Percentiles rank a stretch among this genome's conserved stretches.
Evolutionary conservation across 2,113 vertebrate genomes (phyloP).

Genomic region (Leptosomus discolor): DNA sequence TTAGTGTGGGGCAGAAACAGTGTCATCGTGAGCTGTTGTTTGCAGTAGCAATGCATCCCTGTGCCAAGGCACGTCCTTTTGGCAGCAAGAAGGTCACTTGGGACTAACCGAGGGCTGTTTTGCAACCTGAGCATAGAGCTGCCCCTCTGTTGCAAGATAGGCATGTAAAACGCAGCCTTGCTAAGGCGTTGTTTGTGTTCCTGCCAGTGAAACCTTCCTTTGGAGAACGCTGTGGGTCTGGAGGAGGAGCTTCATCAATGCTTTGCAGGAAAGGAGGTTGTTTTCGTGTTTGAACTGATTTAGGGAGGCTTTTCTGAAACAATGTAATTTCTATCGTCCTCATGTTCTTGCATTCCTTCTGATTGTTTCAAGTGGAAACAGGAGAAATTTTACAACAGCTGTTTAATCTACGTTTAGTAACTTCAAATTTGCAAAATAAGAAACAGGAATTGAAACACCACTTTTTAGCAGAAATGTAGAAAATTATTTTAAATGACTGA

Average conservation of each 20-base stretch:
- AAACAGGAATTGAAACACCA: background rate
- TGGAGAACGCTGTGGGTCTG: rapidly evolving
- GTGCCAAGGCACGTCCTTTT: no score
- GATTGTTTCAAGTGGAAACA: background rate
- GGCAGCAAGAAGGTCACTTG: no score
- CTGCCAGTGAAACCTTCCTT: background rate
- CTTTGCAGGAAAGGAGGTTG: background rate
- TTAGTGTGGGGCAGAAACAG: rapidly evolving
- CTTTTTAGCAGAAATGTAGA: background rate
- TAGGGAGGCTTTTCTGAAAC: background rate
- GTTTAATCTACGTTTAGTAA: background rate
- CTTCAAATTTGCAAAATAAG: background rate
- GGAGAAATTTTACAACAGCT: background rate
- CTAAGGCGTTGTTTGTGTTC: background rate
- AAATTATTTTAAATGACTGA: background rate
- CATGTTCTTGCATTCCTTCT: background rate
- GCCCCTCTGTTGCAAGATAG: rapidly evolving
- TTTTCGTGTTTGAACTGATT: background rate
- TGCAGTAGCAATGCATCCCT: no score
- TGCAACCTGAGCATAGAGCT: background rate
- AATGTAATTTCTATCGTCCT: rapidly evolving
- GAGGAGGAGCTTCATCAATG: background rate
- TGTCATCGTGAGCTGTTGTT: background rate
- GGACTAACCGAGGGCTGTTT: background rate
- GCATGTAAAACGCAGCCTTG: background rate